phyloP scores from a whole-genome alignment of 2,888 invertebrate genomes.

The Thereva unica region DNA sequence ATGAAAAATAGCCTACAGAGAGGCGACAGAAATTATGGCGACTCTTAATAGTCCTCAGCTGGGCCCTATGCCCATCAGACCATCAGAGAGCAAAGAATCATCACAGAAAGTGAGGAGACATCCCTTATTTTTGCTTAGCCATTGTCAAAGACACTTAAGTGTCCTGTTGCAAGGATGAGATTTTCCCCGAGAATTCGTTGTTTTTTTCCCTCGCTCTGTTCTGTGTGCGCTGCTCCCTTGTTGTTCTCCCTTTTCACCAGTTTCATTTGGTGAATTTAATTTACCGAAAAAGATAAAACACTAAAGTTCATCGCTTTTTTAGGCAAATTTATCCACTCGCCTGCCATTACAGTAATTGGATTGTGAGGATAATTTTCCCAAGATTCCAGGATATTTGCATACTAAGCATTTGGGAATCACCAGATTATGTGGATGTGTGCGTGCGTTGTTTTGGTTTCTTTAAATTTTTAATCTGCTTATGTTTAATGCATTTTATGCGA shows the following conservation, averaged over 20 bases:
- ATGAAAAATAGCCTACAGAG: slow-evolving; percentile 34
- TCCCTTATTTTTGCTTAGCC: background rate
- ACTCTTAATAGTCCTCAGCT: slow-evolving; percentile 31
- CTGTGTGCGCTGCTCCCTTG: no score
- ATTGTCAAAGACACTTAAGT: no score
- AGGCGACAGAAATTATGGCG: slow-evolving; percentile 37
- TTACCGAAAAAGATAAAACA: slow-evolving; percentile 34
- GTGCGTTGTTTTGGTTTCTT: no score
- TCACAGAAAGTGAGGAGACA: background rate
- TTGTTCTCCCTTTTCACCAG: background rate
- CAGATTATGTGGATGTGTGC: no score
- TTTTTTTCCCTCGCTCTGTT: no score
- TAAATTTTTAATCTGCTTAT: no score
- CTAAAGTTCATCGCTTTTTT: slow-evolving; percentile 33
- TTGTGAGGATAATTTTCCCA: slow-evolving; percentile 16
- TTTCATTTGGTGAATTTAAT: slow-evolving; percentile 22
- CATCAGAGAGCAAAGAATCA: background rate
- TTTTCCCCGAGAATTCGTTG: no score
- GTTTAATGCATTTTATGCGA: no score
- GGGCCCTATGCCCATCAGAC: background rate
- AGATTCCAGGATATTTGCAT: no score
- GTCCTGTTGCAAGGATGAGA: no score
- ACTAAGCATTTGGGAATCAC: no score
- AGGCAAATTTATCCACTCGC: slow-evolving; percentile 33
- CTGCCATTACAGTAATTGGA: slow-evolving; percentile 32